A percentile compares a stretch with the other conserved stretches of the same genome.
Evolutionary conservation across 2,113 vertebrate genomes (phyloP).

Genomic region (Dromas ardeola): DNA sequence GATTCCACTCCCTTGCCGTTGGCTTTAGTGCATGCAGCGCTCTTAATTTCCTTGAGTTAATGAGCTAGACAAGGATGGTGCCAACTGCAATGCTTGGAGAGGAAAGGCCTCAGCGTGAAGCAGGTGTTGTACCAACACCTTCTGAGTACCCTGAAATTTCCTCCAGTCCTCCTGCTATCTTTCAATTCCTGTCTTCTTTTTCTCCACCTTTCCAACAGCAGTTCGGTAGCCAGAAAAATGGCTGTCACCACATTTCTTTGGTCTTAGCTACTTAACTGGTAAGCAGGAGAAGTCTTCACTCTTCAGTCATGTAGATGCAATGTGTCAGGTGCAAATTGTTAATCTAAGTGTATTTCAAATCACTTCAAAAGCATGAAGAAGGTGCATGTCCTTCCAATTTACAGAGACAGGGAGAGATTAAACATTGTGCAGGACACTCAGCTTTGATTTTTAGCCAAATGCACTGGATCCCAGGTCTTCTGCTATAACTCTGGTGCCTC

Average conservation of each 20-base stretch:
- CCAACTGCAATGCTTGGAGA: not conserved
- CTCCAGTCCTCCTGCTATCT: not conserved
- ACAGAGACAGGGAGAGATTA: not conserved
- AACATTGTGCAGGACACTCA: not conserved
- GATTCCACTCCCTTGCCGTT: not conserved
- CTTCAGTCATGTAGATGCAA: not conserved
- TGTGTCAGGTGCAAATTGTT: not conserved
- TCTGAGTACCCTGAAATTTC: not conserved
- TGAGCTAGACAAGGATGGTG: not conserved
- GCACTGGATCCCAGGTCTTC: not conserved
- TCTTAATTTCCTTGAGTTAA: not conserved
- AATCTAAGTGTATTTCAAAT: not conserved
- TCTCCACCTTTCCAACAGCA: not conserved
- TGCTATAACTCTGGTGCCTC: not conserved
- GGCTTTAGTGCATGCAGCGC: not conserved
- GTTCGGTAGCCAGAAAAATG: not conserved
- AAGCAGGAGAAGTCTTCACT: not conserved
- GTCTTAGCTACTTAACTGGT: not conserved
- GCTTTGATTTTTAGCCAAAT: not conserved
- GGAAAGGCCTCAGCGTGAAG: not conserved
- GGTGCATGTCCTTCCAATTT: not conserved
- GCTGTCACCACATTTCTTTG: not conserved
- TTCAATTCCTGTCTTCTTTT: not conserved
- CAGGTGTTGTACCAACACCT: not conserved
- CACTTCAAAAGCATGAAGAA: not conserved